Evolutionary conservation across 1,140 invertebrate species (phyloP), one percentile per base, ranked within the genome.

Genomic region (Drosophila pseudoananassae): DNA sequence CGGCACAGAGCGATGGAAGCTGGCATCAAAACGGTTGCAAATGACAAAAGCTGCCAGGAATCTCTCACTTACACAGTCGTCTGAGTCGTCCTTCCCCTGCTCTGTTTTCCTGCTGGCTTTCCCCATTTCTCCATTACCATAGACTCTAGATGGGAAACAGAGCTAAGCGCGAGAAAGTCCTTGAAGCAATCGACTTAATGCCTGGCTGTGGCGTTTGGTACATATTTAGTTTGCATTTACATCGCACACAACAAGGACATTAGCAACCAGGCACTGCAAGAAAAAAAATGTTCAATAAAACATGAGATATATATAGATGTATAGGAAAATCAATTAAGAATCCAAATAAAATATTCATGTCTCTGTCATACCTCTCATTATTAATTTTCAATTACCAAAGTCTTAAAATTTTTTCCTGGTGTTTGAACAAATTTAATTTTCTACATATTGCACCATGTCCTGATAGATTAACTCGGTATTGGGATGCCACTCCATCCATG

Each of bases 171-270:
- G 68, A 60, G 50, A 53, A 81, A 77, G 81, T 87, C 82, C 82
- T 85, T 82, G 74, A 85, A 85, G 82, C 83, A 85, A 85, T 87
- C 82, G 82, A 87, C 82, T 87, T 85, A 85, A 87, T 85, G 82
- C 72, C 61, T 76, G 73, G 61, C 82, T 78, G 78, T 82, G 82
- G 61, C 77, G 75, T 76, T 36, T 80, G 78, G 82, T 87, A 73
- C 80, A 78, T 87, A 87, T 85, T 85, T 85, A 85, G 82, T 87
- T 85, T 85, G 82, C 82, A 85, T 85, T 85, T 81, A 87, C 81
- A 87, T 87, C 66, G 76, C 69, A 70, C 57, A 75, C 47, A 70
- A 46, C 64, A 69, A 69, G 47, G 53, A 63, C 55, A 59, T 60
- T 47, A 33, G 53, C 56, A 63, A 20, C 53, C 15, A 47, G 9